These are phyloP conservation scores for Zoroaster sp. DNA, from an alignment of 53 echinoderm and acorn worm species.

Conservation along the genomic window DNA sequence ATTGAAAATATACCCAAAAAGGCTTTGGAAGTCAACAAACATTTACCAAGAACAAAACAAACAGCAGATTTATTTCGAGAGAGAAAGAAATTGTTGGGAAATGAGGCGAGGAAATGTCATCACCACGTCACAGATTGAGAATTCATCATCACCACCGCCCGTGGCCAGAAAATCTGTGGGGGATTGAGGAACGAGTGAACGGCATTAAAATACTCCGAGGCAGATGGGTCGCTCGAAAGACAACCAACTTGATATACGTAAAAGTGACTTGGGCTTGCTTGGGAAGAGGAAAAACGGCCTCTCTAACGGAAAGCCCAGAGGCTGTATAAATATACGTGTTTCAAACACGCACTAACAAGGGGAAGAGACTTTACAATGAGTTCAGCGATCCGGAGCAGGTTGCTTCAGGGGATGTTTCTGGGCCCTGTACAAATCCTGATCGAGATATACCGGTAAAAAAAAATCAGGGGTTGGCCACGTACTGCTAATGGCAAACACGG, in stretches of 20 bases:
- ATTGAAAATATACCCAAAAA: no score
- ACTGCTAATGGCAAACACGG: background rate
- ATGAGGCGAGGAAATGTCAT: background rate
- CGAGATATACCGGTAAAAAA: background rate
- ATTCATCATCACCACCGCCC: constrained; percentile 16
- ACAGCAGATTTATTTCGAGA: background rate
- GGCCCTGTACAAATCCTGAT: background rate
- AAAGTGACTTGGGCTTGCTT: background rate
- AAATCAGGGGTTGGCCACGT: background rate
- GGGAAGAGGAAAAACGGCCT: background rate
- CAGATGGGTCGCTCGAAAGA: constrained; percentile 27
- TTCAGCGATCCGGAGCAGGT: background rate
- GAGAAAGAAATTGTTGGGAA: background rate
- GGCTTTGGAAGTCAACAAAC: no score
- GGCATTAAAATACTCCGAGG: constrained; percentile 6
- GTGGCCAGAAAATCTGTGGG: constrained; percentile 4
- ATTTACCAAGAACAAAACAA: no score
- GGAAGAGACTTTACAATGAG: background rate
- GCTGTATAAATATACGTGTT: background rate
- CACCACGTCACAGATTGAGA: constrained; percentile 33
- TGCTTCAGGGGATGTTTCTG: background rate
- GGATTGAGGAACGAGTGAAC: constrained; percentile 1
- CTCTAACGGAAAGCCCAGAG: background rate
- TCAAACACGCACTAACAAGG: background rate
- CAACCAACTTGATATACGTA: background rate